Evolutionary conservation across 1,140 invertebrate species (phyloP).

Genomic region (Lycorma delicatula): DNA sequence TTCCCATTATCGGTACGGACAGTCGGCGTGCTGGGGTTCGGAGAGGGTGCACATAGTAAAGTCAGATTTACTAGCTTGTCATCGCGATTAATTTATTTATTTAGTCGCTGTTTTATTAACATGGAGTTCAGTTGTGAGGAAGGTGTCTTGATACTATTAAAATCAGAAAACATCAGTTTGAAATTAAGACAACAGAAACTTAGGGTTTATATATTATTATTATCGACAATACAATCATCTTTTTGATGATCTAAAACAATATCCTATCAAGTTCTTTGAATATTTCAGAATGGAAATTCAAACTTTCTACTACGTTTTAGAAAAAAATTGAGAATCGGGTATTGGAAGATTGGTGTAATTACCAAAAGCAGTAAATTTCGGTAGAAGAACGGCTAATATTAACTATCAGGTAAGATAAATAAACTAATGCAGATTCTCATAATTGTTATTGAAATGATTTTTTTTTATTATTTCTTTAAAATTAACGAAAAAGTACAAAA

Average conservation of each 20-base stretch:
- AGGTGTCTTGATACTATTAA: too few species aligned
- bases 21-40: too few species aligned
- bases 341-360: background rate
- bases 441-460: background rate
- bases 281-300: background rate
- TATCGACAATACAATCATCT: background rate
- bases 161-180: too few species aligned
- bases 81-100: too few species aligned
- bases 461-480: background rate
- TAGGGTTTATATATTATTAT: too few species aligned
- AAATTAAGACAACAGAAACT: too few species aligned
- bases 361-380: background rate
- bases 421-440: background rate
- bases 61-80: too few species aligned
- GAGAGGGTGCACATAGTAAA: too few species aligned
- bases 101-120: too few species aligned
- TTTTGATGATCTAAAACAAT: background rate
- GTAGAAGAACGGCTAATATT: background rate
- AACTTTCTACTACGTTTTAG: background rate
- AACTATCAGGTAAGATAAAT: background rate
- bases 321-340: constrained; percentile 2
- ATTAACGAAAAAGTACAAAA: background rate
- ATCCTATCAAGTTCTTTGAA: background rate
- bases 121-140: too few species aligned
- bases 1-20: too few species aligned